Base-by-base conservation (phyloP, 92 coral and sea anemone species). In the Palythoa grandiflora region DNA sequence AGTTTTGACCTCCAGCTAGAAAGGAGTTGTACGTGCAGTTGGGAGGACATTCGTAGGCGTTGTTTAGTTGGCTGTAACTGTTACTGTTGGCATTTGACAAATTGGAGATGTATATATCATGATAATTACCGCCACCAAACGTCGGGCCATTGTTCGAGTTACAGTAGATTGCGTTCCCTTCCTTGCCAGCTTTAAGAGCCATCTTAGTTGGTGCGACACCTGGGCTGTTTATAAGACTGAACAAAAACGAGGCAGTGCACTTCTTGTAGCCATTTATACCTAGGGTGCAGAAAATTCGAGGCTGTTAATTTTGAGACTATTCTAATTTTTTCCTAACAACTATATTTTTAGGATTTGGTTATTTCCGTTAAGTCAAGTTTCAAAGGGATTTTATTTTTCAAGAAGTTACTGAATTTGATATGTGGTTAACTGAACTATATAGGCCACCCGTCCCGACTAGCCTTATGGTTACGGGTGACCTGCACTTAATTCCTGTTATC, bases 191-290 rank as follows among this genome's bases (percentile, higher is more conserved):
- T 2, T 21, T 79, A 10, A 92, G 87, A 68, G 80, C 37, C 80
- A 87, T 75, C 78, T 91, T 88, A 13, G 88, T 76, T 14, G 91
- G 92, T 5, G 79, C 40, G 4, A 76, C 84, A 28, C 94, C 93
- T 28, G 83, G 59, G 53, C 68, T 50, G 65, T 94, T 94, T 16
- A 89, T 91, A 47, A 94, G 86, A 75, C 94, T 92, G 81, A 94
- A 94, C 84, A 94, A 71, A 86, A 94, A 94, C 0, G 96, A 86
- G 1, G 79, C 55, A 17, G 89, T 38, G 53, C 78, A 88, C 38
- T 48, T 76, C 65, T 83, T 92, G 78, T 20, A 81, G 1, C 14
- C 38, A 4, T 13, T n/a, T 75, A 44, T 44, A 75, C 79, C 79
- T 75, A 48, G 6, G 17, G n/a, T 65, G 71, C 10, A 65, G 71